Conservation (phyloP, 92 coral and sea anemone genomes). For the Siderastrea siderea region DNA sequence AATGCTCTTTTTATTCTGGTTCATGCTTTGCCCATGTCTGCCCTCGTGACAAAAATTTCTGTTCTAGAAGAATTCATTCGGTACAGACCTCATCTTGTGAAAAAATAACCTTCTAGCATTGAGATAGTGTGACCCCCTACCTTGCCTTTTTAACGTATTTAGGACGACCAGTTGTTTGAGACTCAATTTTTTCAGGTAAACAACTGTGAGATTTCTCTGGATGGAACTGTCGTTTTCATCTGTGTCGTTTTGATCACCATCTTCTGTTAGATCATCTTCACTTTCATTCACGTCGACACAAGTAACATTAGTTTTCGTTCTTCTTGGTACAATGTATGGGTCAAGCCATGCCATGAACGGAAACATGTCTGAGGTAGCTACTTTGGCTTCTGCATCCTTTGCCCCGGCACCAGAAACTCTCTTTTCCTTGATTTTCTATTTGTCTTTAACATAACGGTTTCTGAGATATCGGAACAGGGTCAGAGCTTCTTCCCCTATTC, state of each 20-base stretch:
- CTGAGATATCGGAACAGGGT: slow-evolving; percentile 9
- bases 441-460: slow-evolving; percentile 18
- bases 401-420: slow-evolving; percentile 14
- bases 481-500: slow-evolving; percentile 15
- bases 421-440: not conserved
- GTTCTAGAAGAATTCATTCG: too few relatives aligned
- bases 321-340: slow-evolving; percentile 8
- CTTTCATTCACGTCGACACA: not conserved
- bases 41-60: too few relatives aligned
- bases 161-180: slow-evolving; percentile 32
- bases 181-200: not conserved
- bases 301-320: slow-evolving; percentile 17
- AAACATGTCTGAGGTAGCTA: slow-evolving; percentile 11
- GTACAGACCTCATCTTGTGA: not conserved
- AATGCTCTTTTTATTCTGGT: not conserved
- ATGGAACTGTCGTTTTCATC: slow-evolving; percentile 6
- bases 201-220: not conserved
- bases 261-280: not conserved
- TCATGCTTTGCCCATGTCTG: not conserved
- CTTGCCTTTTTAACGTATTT: slow-evolving; percentile 24
- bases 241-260: not conserved
- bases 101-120: not conserved
- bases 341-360: slow-evolving; percentile 21
- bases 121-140: not conserved
- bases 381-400: slow-evolving; percentile 19